Evolutionary conservation across 2,888 invertebrate genomes (phyloP).

Genomic region (Ptychoptera contaminata): DNA sequence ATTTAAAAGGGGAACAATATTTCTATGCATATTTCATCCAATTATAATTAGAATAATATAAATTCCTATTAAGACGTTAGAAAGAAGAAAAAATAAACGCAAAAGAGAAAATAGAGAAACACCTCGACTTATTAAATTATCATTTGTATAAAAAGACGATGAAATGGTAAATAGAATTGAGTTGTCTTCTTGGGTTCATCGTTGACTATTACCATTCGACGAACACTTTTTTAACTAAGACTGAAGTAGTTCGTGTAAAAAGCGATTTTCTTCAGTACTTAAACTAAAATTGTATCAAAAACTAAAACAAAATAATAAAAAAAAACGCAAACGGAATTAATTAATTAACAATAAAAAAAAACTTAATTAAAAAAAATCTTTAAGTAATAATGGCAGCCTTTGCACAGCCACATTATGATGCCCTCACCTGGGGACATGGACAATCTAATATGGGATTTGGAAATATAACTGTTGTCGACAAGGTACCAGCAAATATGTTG

Average conservation of each 20-base stretch:
- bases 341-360: neutral
- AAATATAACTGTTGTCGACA: constrained; percentile 53
- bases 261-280: constrained; percentile 7
- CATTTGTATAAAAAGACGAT: too few relatives aligned
- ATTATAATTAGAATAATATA: too few relatives aligned
- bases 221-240: neutral
- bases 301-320: neutral
- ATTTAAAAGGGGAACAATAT: too few relatives aligned
- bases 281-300: neutral
- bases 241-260: constrained; percentile 6
- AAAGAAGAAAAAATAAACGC: too few relatives aligned
- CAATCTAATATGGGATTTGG: constrained; percentile 4
- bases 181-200: constrained; percentile 6
- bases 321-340: neutral
- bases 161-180: neutral
- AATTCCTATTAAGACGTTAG: too few relatives aligned
- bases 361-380: neutral
- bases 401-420: constrained; percentile 6
- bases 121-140: too few relatives aligned
- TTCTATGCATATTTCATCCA: too few relatives aligned
- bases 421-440: constrained; percentile 2
- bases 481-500: constrained; percentile 49
- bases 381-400: constrained; percentile 5
- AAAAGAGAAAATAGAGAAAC: too few relatives aligned
- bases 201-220: neutral